A percentile compares a stretch with the other conserved stretches of the same genome.
phyloP scores from a whole-genome alignment of 2,888 invertebrate genomes.

The Euplexia lucipara region DNA sequence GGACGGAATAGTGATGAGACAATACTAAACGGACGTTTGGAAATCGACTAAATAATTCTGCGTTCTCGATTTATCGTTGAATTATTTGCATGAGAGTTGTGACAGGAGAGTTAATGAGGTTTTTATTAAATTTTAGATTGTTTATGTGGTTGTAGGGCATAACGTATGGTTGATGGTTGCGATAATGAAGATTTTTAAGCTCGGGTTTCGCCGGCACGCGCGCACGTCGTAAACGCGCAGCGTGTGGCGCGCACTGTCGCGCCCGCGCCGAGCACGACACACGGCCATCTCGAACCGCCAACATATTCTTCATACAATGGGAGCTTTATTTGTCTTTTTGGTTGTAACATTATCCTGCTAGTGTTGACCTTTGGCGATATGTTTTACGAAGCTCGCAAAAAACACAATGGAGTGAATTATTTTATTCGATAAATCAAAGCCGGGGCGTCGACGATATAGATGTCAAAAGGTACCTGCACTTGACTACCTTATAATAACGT shows the following conservation, averaged over 20 bases:
- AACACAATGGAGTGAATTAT: slow-evolving; percentile 71
- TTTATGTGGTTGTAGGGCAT: slow-evolving; percentile 72
- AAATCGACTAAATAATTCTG: slow-evolving; percentile 49
- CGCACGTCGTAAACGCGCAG: slow-evolving; percentile 78
- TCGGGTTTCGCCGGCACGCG: slow-evolving; percentile 79
- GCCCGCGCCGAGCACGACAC: slow-evolving; percentile 20
- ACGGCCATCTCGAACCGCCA: slow-evolving; percentile 34
- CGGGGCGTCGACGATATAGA: slow-evolving; percentile 55
- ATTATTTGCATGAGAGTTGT: slow-evolving; percentile 54
- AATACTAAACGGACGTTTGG: slow-evolving; percentile 44
- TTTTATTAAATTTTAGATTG: slow-evolving; percentile 73
- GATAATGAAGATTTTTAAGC: slow-evolving; percentile 83
- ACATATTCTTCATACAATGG: slow-evolving; percentile 66
- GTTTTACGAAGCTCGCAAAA: slow-evolving; percentile 66
- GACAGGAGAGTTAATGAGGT: slow-evolving; percentile 68
- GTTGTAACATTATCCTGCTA: slow-evolving; percentile 75
- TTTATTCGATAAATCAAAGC: slow-evolving; percentile 66
- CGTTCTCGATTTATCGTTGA: slow-evolving; percentile 44
- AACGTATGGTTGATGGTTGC: slow-evolving; percentile 76
- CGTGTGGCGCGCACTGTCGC: slow-evolving; percentile 66
- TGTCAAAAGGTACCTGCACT: slow-evolving; percentile 49
- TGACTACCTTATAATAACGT: slow-evolving; percentile 56
- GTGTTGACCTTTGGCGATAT: slow-evolving; percentile 76
- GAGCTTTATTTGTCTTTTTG: slow-evolving; percentile 69
- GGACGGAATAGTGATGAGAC: slow-evolving; percentile 63